Evolutionary conservation across 2,113 vertebrate species (phyloP).

Genomic region (Syngnathus typhle): DNA sequence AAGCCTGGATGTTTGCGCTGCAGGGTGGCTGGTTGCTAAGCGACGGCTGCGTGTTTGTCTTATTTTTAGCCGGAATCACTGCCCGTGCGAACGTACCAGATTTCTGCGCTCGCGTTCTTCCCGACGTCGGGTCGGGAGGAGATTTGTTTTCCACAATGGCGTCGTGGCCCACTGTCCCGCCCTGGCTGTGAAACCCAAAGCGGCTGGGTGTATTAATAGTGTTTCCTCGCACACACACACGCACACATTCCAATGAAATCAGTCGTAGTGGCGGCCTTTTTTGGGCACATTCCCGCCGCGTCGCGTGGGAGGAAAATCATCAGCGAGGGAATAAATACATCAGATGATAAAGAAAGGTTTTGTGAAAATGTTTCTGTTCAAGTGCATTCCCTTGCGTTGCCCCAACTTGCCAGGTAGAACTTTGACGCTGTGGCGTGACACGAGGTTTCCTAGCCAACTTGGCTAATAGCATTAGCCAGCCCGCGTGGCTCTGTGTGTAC

Average conservation of each 20-base stretch:
- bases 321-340: constrained; percentile 21
- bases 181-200: constrained; percentile 59
- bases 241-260: constrained; percentile 33
- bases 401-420: constrained; percentile 8
- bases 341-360: not conserved
- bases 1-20: constrained; percentile 66
- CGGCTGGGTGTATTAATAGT: constrained; percentile 52
- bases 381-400: not conserved
- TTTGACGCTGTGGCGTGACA: constrained; percentile 23
- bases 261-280: constrained; percentile 62
- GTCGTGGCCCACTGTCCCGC: constrained; percentile 44
- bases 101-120: constrained; percentile 32
- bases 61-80: constrained; percentile 72
- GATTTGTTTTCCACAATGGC: constrained; percentile 1
- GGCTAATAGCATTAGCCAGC: constrained; percentile 36
- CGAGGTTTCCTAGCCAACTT: constrained; percentile 11
- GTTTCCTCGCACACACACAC: constrained; percentile 31
- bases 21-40: constrained; percentile 67
- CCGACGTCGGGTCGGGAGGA: not conserved
- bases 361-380: not conserved
- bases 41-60: constrained; percentile 66
- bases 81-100: constrained; percentile 52
- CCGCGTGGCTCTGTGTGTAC: constrained; percentile 28
- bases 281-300: constrained; percentile 64
- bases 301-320: constrained; percentile 28